These are phyloP conservation scores for Cichladusa arquata DNA, from an alignment of 2,113 vertebrate genomes.

Conservation along the genomic window DNA sequence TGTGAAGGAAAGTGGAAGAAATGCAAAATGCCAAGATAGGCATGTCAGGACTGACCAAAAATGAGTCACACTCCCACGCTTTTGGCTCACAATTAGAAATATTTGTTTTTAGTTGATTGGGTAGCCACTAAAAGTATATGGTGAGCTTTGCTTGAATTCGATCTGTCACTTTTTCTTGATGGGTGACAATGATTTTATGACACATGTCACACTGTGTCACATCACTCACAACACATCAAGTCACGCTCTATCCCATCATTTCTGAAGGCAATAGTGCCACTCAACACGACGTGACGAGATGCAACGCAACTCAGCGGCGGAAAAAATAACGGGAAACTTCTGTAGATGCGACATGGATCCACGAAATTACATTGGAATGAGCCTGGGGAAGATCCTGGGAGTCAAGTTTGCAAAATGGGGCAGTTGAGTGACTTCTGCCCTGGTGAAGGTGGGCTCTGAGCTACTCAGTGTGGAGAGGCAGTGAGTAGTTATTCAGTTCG, in stretches of 20 bases:
- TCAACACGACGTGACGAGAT: conserved; percentile 10
- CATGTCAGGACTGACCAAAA: conserved; percentile 8
- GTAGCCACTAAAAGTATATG: conserved; percentile 36
- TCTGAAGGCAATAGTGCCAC: conserved; percentile 27
- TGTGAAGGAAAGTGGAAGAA: conserved; percentile 41
- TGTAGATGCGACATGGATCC: background rate
- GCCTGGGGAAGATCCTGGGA: background rate
- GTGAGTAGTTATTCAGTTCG: background rate
- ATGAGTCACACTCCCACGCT: conserved; percentile 31
- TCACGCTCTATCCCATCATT: background rate
- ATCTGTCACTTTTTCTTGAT: conserved; percentile 54
- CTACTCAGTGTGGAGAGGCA: background rate
- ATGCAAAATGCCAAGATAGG: background rate
- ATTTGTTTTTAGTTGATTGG: conserved; percentile 29
- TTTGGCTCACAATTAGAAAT: background rate
- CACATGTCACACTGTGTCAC: conserved; percentile 30
- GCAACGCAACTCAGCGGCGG: background rate
- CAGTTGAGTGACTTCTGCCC: background rate
- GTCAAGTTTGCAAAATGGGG: background rate
- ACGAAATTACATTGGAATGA: background rate
- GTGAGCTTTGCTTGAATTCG: conserved; percentile 26
- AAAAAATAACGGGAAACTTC: background rate
- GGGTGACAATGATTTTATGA: conserved; percentile 57
- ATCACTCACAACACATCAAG: conserved; percentile 45
- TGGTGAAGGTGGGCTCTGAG: background rate